phyloP scores from a whole-genome alignment of 2,113 vertebrate species.

The Aldabrachelys gigantea region DNA sequence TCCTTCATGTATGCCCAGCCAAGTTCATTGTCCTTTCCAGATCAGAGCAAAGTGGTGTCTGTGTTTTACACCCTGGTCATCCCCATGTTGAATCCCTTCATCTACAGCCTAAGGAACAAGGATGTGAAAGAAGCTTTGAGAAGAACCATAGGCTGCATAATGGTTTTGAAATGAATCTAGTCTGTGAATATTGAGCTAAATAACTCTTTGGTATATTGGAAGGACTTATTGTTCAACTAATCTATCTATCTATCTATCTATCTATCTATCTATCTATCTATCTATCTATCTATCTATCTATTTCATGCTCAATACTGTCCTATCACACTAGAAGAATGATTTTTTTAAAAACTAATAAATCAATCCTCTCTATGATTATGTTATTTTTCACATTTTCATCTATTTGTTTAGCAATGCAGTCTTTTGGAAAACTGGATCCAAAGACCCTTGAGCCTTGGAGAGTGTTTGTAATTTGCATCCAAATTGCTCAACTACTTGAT shows the following conservation, averaged over 20 bases:
- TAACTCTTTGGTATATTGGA: not conserved
- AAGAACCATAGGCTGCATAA: not conserved
- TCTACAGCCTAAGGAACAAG: not conserved
- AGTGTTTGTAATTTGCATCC: no score
- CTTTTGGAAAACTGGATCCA: no score
- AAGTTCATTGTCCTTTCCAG: slow-evolving; percentile 16
- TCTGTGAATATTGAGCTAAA: not conserved
- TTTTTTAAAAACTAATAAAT: not conserved
- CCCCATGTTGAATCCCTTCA: slow-evolving; percentile 39
- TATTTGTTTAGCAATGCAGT: no score
- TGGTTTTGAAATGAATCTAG: not conserved
- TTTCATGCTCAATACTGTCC: not conserved
- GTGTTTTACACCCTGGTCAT: slow-evolving; percentile 37
- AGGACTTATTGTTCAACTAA: no score
- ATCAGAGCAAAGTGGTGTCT: slow-evolving; percentile 33
- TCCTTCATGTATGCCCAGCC: slow-evolving; percentile 31
- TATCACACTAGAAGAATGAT: not conserved
- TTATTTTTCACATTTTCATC: no score
- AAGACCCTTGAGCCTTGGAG: no score
- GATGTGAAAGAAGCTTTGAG: not conserved
- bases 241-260: no score
- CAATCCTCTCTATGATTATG: no score
- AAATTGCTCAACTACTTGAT: no score
- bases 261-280: no score
- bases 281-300: no score